phyloP scores from a whole-genome alignment of 2,888 invertebrate species.

The Leptopilina drosophilae region DNA sequence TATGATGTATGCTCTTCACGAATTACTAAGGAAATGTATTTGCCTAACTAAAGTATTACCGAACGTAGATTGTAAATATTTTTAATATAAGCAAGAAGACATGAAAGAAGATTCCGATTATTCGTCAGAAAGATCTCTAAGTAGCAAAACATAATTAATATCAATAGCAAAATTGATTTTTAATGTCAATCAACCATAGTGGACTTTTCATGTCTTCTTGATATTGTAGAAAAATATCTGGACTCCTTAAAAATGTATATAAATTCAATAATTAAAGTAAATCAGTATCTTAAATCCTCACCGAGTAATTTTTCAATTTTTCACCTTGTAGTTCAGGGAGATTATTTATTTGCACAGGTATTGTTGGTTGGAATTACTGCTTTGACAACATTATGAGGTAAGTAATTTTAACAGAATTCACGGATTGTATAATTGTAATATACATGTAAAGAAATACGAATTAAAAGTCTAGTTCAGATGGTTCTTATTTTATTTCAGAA shows the following conservation, averaged over 20 bases:
- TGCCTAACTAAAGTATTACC: conserved; percentile 29
- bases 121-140: background rate
- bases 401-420: background rate
- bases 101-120: background rate
- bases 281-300: background rate
- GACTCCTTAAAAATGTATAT: conserved; percentile 15
- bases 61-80: conserved; percentile 25
- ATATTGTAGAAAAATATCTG: background rate
- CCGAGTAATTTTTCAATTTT: background rate
- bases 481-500: background rate
- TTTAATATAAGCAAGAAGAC: background rate
- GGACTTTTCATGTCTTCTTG: background rate
- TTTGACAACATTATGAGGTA: background rate
- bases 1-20: background rate
- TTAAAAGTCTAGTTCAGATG: too few relatives aligned
- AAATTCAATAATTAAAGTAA: background rate
- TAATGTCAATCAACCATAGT: too few relatives aligned
- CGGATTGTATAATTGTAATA: too few relatives aligned
- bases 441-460: too few relatives aligned
- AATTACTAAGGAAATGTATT: conserved; percentile 19
- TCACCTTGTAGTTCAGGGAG: background rate
- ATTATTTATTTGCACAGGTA: too few relatives aligned
- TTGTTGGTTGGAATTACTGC: too few relatives aligned
- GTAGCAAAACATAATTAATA: too few relatives aligned
- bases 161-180: background rate